Conservation (phyloP, 2,113 vertebrate species). For the Barnardius zonarius region DNA sequence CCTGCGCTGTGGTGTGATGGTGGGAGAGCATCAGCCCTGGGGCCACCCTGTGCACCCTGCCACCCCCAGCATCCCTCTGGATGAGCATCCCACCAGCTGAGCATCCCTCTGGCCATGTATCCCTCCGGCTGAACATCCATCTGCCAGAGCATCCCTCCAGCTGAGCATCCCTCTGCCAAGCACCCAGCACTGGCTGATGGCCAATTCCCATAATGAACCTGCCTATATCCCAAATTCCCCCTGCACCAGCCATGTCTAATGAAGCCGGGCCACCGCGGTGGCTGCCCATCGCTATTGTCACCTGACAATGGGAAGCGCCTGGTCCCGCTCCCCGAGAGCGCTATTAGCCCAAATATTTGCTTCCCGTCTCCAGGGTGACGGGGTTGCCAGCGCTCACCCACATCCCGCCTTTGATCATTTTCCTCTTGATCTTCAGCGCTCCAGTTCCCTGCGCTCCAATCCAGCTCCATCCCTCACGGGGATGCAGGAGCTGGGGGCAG, state of each 20-base stretch:
- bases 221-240: neutral
- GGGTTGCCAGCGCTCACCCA: constrained; percentile 50
- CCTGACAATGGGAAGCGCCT: neutral
- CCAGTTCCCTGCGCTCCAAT: neutral
- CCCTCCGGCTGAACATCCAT: too few species aligned
- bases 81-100: neutral
- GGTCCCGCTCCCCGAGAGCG: neutral
- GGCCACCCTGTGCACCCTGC: neutral
- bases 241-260: neutral
- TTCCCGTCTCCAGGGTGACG: constrained; percentile 55
- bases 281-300: neutral
- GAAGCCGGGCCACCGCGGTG: neutral
- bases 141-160: accelerated
- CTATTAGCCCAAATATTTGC: constrained; percentile 57
- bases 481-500: neutral
- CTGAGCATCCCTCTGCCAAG: neutral
- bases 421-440: constrained; percentile 32
- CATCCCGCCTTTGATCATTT: constrained; percentile 53
- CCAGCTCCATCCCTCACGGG: neutral
- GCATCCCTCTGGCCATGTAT: neutral
- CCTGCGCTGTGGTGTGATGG: neutral
- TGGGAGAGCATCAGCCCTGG: neutral
- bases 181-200: accelerated
- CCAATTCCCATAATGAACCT: neutral
- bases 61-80: too few species aligned